phyloP scores from a whole-genome alignment of 2,888 invertebrate species.

The Horisme vitalbata region DNA sequence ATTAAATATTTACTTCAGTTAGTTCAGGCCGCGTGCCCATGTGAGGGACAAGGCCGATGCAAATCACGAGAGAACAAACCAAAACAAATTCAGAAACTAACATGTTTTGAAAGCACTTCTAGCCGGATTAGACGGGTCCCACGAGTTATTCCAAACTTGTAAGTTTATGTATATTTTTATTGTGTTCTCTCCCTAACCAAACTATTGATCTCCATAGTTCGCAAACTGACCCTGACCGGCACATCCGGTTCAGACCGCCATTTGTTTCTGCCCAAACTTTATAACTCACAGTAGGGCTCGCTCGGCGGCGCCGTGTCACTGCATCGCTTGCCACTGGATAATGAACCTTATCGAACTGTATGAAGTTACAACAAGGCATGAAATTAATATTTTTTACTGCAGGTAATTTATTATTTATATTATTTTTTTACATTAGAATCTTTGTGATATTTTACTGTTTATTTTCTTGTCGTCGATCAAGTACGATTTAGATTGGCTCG shows the following conservation, averaged over 20 bases:
- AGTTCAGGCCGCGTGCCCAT: too few relatives aligned
- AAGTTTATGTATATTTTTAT: conserved; percentile 25
- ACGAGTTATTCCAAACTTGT: conserved; percentile 16
- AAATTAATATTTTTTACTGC: too few relatives aligned
- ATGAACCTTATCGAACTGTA: too few relatives aligned
- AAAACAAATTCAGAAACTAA: conserved; percentile 3
- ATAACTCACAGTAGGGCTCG: conserved; percentile 36
- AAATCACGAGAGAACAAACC: too few relatives aligned
- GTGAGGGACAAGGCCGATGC: too few relatives aligned
- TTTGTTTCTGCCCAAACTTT: conserved; percentile 46
- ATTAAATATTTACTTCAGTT: too few relatives aligned
- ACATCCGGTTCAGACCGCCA: conserved; percentile 22
- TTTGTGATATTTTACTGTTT: too few relatives aligned
- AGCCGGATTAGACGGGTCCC: conserved; percentile 1
- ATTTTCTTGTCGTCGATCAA: too few relatives aligned
- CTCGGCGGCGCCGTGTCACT: neutral
- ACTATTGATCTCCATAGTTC: conserved; percentile 18
- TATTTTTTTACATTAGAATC: too few relatives aligned
- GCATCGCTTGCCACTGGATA: neutral
- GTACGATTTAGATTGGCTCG: too few relatives aligned
- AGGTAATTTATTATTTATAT: too few relatives aligned
- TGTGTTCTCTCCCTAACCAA: conserved; percentile 14
- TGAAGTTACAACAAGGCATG: too few relatives aligned
- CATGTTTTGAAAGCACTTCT: conserved; percentile 4
- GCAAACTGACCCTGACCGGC: conserved; percentile 8